These are phyloP conservation scores for Manis javanica DNA, from an alignment of 2,797 vertebrate species.

Conservation along the genomic window DNA sequence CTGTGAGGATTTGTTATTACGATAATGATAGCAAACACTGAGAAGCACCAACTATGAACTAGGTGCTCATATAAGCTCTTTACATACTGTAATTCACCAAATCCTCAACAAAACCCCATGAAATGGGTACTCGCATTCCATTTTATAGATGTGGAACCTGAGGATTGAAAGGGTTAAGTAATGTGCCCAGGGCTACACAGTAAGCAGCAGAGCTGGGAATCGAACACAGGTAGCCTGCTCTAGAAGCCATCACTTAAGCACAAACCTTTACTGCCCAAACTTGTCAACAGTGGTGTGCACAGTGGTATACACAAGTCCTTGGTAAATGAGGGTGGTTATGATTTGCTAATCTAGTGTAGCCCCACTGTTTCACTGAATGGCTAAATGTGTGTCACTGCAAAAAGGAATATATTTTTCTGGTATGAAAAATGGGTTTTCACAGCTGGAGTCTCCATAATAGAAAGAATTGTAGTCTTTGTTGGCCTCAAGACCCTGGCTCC, in stretches of 20 bases:
- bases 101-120: background rate
- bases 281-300: background rate
- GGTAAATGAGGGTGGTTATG: background rate
- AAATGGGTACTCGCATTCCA: background rate
- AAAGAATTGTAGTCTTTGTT: conserved; percentile 55
- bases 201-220: background rate
- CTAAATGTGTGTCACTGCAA: background rate
- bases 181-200: background rate
- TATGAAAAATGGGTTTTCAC: conserved; percentile 43
- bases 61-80: background rate
- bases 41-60: background rate
- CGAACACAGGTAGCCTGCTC: background rate
- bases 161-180: background rate
- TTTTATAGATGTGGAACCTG: background rate
- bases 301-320: background rate
- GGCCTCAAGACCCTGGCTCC: background rate
- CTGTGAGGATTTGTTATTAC: conserved; percentile 14
- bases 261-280: background rate
- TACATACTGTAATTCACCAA: background rate
- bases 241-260: background rate
- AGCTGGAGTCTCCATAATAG: conserved; percentile 22
- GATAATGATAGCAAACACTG: background rate
- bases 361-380: background rate
- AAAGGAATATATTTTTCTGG: conserved; percentile 19
- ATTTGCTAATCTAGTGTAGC: background rate